phyloP scores from a whole-genome alignment of 1,140 invertebrate genomes.

The Bombyx mandarina region DNA sequence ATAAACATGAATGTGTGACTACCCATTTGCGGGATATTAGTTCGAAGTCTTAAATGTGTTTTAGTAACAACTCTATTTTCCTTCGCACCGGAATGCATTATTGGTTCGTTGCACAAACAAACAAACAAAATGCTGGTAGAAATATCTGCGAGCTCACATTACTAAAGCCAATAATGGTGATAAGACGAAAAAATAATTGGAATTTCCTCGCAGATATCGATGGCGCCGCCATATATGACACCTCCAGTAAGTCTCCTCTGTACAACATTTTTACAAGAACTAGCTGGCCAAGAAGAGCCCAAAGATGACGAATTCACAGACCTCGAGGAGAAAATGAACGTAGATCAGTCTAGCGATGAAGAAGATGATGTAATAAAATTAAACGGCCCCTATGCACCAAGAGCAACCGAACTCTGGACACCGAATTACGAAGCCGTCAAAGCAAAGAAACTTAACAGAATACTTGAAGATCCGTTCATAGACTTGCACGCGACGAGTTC shows the following conservation, averaged over 20 bases:
- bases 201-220: conserved; percentile 43
- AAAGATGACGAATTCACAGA: conserved; percentile 25
- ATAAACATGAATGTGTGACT: no score
- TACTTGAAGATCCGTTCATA: conserved; percentile 39
- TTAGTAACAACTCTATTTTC: no score
- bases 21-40: no score
- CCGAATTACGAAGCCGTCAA: conserved; percentile 48
- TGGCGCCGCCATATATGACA: conserved; percentile 56
- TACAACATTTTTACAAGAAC: conserved; percentile 54
- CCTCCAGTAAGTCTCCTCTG: conserved; percentile 57
- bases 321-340: conserved; percentile 24
- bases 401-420: conserved; percentile 40
- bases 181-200: conserved; percentile 3
- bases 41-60: no score
- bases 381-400: conserved; percentile 23
- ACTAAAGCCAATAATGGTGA: no score
- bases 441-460: conserved; percentile 50
- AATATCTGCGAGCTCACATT: no score
- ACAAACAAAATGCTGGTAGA: no score
- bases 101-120: no score
- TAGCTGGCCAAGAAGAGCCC: conserved; percentile 38
- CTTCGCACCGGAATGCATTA: no score
- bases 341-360: conserved; percentile 32
- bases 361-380: conserved; percentile 29
- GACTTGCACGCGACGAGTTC: conserved; percentile 28